Conservation (phyloP, 2,113 vertebrate genomes). For the Brachypteracias leptosomus region DNA sequence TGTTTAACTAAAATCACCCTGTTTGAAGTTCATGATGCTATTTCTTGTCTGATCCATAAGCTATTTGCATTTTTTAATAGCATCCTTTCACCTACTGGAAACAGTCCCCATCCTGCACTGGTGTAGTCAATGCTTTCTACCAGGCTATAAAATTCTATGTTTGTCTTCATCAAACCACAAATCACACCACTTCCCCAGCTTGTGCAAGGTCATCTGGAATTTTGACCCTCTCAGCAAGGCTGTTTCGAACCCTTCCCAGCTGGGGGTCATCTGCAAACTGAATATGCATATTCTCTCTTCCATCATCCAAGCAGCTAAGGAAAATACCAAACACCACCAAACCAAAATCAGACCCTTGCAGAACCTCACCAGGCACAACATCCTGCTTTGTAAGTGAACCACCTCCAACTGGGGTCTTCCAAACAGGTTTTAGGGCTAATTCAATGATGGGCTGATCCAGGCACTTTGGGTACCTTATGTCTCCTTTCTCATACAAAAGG, state of each 20-base stretch:
- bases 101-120: neutral
- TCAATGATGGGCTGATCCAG: neutral
- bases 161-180: neutral
- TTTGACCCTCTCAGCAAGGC: neutral
- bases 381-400: neutral
- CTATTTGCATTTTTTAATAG: neutral
- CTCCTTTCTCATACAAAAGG: neutral
- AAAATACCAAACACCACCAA: neutral
- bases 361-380: neutral
- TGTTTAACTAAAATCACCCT: neutral
- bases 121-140: neutral
- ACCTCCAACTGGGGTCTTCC: neutral
- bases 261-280: neutral
- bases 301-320: neutral
- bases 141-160: neutral
- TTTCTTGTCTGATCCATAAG: neutral
- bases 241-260: neutral
- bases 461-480: neutral
- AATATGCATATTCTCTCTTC: neutral
- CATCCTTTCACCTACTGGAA: neutral
- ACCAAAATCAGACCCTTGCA: neutral
- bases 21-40: neutral
- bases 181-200: neutral
- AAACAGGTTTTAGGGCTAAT: neutral
- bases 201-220: neutral